Evolutionary conservation across 1,140 invertebrate genomes (phyloP).

Genomic region (Pachyrhynchus sulphureomaculatus): DNA sequence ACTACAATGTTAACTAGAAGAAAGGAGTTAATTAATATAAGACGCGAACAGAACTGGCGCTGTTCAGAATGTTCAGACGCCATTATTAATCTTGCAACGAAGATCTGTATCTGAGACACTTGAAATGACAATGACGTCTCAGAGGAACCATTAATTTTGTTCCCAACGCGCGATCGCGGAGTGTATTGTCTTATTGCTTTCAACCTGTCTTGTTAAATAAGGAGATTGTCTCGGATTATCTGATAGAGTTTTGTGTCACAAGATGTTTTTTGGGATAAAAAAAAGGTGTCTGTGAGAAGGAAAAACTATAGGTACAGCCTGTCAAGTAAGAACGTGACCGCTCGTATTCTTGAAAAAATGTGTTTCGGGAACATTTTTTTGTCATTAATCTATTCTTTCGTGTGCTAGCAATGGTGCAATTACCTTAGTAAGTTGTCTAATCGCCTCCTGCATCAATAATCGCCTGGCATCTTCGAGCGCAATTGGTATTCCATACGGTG

Average conservation of each 20-base stretch:
- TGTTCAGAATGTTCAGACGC: constrained; percentile 30
- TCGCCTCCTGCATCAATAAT: too few relatives aligned
- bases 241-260: background rate
- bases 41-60: constrained; percentile 25
- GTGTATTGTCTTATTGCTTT: constrained; percentile 5
- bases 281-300: too few relatives aligned
- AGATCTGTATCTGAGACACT: constrained; percentile 37
- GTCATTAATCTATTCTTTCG: too few relatives aligned
- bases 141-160: constrained; percentile 33
- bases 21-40: constrained; percentile 41
- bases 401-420: too few relatives aligned
- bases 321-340: too few relatives aligned
- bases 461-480: too few relatives aligned
- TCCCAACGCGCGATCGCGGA: background rate
- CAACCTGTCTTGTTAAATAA: constrained; percentile 11
- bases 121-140: constrained; percentile 38
- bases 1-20: constrained; percentile 37
- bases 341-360: too few relatives aligned
- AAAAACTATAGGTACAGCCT: too few relatives aligned
- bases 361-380: too few relatives aligned
- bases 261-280: background rate
- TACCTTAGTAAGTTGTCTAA: too few relatives aligned
- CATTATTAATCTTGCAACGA: constrained; percentile 36
- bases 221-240: constrained; percentile 3
- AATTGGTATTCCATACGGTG: too few relatives aligned